A percentile compares a stretch with the other conserved stretches of the same genome.
Evolutionary conservation across 2,888 invertebrate genomes (phyloP).

Genomic region (Hemistola chrysoprasaria): DNA sequence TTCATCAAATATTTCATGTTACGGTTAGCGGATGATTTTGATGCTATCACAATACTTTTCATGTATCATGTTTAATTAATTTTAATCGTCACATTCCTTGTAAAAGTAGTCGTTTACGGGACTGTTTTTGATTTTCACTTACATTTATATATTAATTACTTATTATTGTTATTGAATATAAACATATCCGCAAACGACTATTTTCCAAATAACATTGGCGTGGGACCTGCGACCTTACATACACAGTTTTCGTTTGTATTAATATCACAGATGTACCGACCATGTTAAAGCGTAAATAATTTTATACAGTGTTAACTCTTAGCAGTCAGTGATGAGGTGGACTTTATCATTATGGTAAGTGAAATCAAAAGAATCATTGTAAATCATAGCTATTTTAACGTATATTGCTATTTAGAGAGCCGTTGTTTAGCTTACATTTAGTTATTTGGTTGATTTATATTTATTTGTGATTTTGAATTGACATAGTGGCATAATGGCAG

Average conservation of each 20-base stretch:
- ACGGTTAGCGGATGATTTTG: constrained; percentile 34
- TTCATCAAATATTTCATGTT: background rate
- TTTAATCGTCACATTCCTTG: constrained; percentile 43
- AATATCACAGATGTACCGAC: constrained; percentile 28
- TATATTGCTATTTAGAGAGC: constrained; percentile 27
- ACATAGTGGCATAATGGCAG: constrained; percentile 76
- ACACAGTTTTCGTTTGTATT: constrained; percentile 28
- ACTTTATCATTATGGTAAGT: constrained; percentile 22
- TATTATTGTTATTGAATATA: too few species aligned
- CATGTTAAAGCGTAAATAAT: constrained; percentile 32
- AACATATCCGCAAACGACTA: constrained; percentile 21
- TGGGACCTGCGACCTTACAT: constrained; percentile 30
- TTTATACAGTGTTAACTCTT: constrained; percentile 33
- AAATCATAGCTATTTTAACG: constrained; percentile 23
- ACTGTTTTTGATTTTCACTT: constrained; percentile 12
- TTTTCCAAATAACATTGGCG: constrained; percentile 28
- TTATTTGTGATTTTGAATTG: constrained; percentile 43
- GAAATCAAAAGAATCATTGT: constrained; percentile 17
- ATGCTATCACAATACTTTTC: constrained; percentile 40
- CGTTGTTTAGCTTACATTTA: constrained; percentile 34
- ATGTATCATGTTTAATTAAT: constrained; percentile 44
- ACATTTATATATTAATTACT: too few species aligned
- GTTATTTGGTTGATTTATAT: constrained; percentile 40
- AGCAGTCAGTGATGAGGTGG: constrained; percentile 29
- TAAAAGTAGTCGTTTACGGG: constrained; percentile 47